phyloP scores from a whole-genome alignment of 2,113 vertebrate genomes.

The Anoura caudifer region DNA sequence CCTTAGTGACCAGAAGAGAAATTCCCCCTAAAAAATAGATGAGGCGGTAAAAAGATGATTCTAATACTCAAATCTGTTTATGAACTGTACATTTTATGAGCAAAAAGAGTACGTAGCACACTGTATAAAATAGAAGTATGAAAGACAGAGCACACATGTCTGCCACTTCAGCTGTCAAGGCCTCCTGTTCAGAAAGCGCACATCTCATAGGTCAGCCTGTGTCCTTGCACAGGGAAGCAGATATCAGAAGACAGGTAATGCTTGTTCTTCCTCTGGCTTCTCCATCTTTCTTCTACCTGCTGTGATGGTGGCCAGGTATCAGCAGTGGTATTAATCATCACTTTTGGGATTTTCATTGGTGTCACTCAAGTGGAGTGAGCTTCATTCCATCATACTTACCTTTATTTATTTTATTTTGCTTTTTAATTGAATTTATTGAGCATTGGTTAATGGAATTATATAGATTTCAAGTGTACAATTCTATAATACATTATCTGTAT shows the following conservation, averaged over 20 bases:
- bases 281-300: neutral
- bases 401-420: neutral
- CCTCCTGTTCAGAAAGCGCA: neutral
- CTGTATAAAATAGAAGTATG: neutral
- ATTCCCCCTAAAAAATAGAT: neutral
- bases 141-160: neutral
- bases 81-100: neutral
- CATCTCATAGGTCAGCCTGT: rapidly evolving
- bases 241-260: too few relatives aligned
- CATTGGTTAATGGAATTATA: too few relatives aligned
- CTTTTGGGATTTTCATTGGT: neutral
- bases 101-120: neutral
- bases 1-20: neutral
- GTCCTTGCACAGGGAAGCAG: neutral
- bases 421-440: too few relatives aligned
- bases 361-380: neutral
- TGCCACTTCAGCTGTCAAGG: neutral
- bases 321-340: too few relatives aligned
- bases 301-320: neutral
- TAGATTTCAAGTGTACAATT: too few relatives aligned
- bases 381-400: neutral
- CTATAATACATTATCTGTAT: too few relatives aligned
- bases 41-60: neutral
- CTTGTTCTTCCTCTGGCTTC: neutral
- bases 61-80: neutral